Conservation (phyloP, 2,797 vertebrate species). For the Eutrigla gurnardus region DNA sequence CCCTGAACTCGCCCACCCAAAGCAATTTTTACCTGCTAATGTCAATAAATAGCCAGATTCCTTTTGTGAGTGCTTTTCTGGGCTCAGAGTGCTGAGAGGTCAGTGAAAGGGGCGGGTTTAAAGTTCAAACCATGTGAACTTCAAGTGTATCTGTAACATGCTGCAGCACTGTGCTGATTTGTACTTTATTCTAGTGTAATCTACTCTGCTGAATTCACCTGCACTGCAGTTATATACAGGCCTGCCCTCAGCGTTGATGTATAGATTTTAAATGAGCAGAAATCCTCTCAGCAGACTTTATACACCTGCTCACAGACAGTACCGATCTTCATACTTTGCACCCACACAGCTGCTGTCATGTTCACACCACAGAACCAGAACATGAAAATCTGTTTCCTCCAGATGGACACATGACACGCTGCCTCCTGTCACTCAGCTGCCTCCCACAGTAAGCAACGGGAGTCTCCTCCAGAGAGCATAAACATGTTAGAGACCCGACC, state of each 20-base stretch:
- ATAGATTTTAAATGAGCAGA: not conserved
- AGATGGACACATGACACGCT: constrained; percentile 62
- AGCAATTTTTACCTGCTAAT: constrained; percentile 15
- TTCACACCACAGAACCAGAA: constrained; percentile 53
- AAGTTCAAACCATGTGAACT: not conserved
- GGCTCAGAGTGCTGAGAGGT: constrained; percentile 1
- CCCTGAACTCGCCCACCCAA: constrained; percentile 12
- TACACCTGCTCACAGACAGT: constrained; percentile 38
- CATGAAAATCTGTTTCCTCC: constrained; percentile 62
- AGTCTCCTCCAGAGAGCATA: constrained; percentile 24
- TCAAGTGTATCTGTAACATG: not conserved
- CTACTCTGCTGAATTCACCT: not conserved
- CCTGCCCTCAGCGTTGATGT: not conserved
- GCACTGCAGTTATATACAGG: not conserved
- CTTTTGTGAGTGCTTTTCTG: constrained; percentile 4
- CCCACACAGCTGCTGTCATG: constrained; percentile 64
- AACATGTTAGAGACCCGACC: not conserved
- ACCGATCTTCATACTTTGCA: constrained; percentile 37
- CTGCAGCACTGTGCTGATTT: not conserved
- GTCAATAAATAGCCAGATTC: not conserved
- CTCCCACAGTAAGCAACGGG: constrained; percentile 29
- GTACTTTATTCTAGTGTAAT: not conserved
- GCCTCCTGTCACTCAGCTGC: constrained; percentile 63
- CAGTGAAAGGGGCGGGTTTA: no score
- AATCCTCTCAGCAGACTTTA: constrained; percentile 20